Evolutionary conservation across 1,140 invertebrate species (phyloP), one percentile per base, ranked within the genome.

Genomic region (Geopemphigus sp.): DNA sequence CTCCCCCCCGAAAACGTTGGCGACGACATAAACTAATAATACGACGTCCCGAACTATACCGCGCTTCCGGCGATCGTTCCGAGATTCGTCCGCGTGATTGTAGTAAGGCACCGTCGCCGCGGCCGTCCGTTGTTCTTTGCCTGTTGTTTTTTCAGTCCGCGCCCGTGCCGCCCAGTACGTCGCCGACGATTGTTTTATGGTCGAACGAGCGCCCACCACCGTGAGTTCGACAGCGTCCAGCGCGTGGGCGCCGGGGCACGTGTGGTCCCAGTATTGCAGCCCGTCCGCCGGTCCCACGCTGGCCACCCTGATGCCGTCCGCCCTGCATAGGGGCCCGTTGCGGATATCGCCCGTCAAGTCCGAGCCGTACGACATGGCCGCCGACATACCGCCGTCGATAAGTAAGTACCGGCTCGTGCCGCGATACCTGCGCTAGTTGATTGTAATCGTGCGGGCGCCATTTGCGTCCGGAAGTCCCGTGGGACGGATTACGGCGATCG

Each of bases 181-280:
- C 50, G 68, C 47, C 68, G 68, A 47, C 50, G 47, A 54, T 54
- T 54, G 68, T 54, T 72, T 54, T 78, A 78, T 78, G 74, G 74
- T 78, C 17, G 74, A 78, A 78, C 74, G 74, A 47, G 74, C 74
- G 26, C 24, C 74, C 68, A 32, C 50, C 74, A 78, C 74, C 74
- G 74, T 78, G 74, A 78, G 74, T 78, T 78, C 74, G 57, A 76
- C 73, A 22, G 47, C 73, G 73, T 76, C 73, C 0, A 78, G 57
- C 74, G 74, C 74, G 74, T 78, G 74, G 74, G 74, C 74, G 74
- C 74, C 74, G 57, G 74, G 74, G 63, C 74, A 78, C 74, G 74
- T 39, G 74, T 78, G 74, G 74, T 78, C 74, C 74, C 74, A 59
- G 39, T 78, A 78, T 19, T 78, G 74, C 74, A 15, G 74, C 74